These are phyloP conservation scores for Aphaenogaster rudis DNA, from an alignment of 1,140 invertebrate species.

Conservation along the genomic window DNA sequence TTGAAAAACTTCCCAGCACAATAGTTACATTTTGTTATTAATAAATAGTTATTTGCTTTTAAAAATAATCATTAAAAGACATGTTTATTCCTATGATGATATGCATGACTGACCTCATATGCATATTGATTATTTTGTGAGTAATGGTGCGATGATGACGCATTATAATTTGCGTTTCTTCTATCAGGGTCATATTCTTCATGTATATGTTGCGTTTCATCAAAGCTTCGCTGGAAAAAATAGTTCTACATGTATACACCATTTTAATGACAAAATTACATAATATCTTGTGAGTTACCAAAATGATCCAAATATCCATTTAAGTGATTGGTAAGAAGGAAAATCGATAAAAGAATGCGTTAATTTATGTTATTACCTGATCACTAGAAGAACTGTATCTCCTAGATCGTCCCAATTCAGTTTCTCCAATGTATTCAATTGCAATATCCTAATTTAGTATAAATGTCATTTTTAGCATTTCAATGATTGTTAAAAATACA, in stretches of 20 bases:
- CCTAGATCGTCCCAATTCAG: constrained; percentile 78
- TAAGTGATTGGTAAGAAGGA: constrained; percentile 3
- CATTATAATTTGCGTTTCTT: constrained; percentile 86
- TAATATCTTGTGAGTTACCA: constrained; percentile 21
- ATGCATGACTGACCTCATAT: constrained; percentile 81
- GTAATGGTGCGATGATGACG: constrained; percentile 82
- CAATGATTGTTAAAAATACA: constrained; percentile 57
- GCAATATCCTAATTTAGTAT: constrained; percentile 79
- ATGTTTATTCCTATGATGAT: constrained; percentile 34
- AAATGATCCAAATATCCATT: neutral
- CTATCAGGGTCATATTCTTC: constrained; percentile 85
- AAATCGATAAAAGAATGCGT: constrained; percentile 25
- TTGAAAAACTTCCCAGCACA: constrained; percentile 26
- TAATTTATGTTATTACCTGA: constrained; percentile 79
- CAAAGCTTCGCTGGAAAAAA: constrained; percentile 82
- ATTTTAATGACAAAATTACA: neutral
- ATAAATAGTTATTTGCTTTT: constrained; percentile 25
- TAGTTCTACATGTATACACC: constrained; percentile 6
- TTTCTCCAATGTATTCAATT: constrained; percentile 81
- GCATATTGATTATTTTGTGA: constrained; percentile 83
- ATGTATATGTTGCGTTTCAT: constrained; percentile 77
- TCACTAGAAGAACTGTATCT: constrained; percentile 85
- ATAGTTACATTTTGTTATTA: constrained; percentile 32
- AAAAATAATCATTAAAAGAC: constrained; percentile 42
- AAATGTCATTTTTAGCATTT: constrained; percentile 70